phyloP scores from a whole-genome alignment of 2,113 vertebrate genomes.

The Pollachius pollachius region DNA sequence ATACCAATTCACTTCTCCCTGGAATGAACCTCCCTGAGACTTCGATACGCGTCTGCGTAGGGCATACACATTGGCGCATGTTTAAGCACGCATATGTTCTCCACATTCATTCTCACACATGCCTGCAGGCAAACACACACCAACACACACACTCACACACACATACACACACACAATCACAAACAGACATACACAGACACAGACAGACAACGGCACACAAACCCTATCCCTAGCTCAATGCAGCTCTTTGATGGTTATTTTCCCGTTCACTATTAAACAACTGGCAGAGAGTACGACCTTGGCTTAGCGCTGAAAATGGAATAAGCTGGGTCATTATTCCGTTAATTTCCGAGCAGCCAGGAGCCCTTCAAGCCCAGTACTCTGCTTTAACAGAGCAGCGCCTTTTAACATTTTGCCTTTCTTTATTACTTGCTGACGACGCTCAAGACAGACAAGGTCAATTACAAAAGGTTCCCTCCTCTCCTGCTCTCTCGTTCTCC shows the following conservation, averaged over 20 bases:
- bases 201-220: neutral
- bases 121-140: neutral
- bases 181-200: constrained; percentile 7
- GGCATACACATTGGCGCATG: constrained; percentile 17
- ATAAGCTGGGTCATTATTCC: constrained; percentile 75
- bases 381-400: constrained; percentile 47
- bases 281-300: constrained; percentile 70
- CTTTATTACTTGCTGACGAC: constrained; percentile 72
- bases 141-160: constrained; percentile 3
- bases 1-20: constrained; percentile 46
- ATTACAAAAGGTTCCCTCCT: constrained; percentile 58
- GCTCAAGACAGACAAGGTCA: constrained; percentile 73
- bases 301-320: constrained; percentile 75
- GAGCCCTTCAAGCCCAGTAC: constrained; percentile 72
- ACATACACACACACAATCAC: constrained; percentile 1
- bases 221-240: too few species aligned
- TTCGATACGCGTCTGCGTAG: too few species aligned
- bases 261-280: constrained; percentile 66
- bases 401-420: constrained; percentile 65
- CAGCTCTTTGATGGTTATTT: constrained; percentile 13
- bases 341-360: constrained; percentile 63
- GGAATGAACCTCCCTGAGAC: constrained; percentile 41
- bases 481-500: neutral
- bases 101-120: too few species aligned
- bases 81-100: neutral